Conservation (phyloP, 2,888 invertebrate species). For the Drosophila pseudotakahashii region DNA sequence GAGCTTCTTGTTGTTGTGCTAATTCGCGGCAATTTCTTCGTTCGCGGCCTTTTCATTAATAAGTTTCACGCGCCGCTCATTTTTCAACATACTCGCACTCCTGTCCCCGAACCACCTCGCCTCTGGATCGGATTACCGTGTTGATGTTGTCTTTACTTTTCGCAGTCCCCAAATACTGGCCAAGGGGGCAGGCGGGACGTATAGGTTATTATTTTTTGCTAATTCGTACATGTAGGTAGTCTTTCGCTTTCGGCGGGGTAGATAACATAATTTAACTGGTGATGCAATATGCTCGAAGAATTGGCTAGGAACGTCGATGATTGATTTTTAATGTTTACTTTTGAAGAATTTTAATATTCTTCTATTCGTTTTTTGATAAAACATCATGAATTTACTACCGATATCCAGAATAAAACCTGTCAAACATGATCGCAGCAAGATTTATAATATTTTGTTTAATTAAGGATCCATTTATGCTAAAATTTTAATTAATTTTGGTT, state of each 20-base stretch:
- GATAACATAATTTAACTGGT: conserved; percentile 41
- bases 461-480: too few relatives aligned
- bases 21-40: conserved; percentile 64
- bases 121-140: conserved; percentile 73
- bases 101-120: conserved; percentile 24
- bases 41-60: conserved; percentile 78
- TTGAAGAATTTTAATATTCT: background rate
- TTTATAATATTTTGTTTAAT: background rate
- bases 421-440: background rate
- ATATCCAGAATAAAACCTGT: background rate
- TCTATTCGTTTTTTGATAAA: too few relatives aligned
- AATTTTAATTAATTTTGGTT: too few relatives aligned
- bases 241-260: conserved; percentile 53
- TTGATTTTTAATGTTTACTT: background rate
- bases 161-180: conserved; percentile 28
- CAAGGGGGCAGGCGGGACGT: conserved; percentile 14
- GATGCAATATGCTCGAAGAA: conserved; percentile 14
- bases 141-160: conserved; percentile 68
- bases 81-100: conserved; percentile 63
- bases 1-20: conserved; percentile 53
- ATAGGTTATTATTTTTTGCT: conserved; percentile 48
- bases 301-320: background rate
- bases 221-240: conserved; percentile 49
- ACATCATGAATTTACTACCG: background rate
- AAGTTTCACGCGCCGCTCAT: conserved; percentile 80